Percentiles rank a stretch among this genome's conserved stretches.
Conservation (phyloP, 2,888 invertebrate genomes). For the Latheticus oryzae region DNA sequence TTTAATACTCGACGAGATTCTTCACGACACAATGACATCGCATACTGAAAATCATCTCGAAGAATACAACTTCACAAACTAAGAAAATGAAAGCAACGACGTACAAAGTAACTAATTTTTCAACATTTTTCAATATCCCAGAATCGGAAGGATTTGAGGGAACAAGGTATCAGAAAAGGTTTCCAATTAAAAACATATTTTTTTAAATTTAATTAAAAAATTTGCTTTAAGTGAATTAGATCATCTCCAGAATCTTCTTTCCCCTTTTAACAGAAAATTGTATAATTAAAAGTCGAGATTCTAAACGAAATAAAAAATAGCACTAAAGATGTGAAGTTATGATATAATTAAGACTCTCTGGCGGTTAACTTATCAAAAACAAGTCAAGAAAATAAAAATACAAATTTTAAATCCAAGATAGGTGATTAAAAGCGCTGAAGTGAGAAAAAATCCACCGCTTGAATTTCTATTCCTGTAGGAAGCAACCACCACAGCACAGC, state of each 20-base stretch:
- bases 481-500: constrained; percentile 11
- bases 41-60: constrained; percentile 4
- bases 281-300: constrained; percentile 18
- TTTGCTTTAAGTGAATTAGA: too few relatives aligned
- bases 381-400: constrained; percentile 12
- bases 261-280: constrained; percentile 12
- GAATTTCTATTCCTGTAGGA: constrained; percentile 26
- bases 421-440: constrained; percentile 31
- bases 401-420: constrained; percentile 32
- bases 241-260: too few relatives aligned
- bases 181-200: too few relatives aligned
- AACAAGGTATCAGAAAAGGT: too few relatives aligned
- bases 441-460: constrained; percentile 25
- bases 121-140: too few relatives aligned
- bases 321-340: constrained; percentile 19
- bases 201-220: too few relatives aligned
- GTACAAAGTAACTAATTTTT: too few relatives aligned
- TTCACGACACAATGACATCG: neutral
- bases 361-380: constrained; percentile 31
- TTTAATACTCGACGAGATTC: constrained; percentile 39
- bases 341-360: constrained; percentile 31
- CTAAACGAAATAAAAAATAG: constrained; percentile 23
- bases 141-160: too few relatives aligned
- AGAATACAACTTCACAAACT: too few relatives aligned
- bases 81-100: too few relatives aligned